phyloP scores from a whole-genome alignment of 2,797 vertebrate genomes.

The Spinibarbus caldwelli region DNA sequence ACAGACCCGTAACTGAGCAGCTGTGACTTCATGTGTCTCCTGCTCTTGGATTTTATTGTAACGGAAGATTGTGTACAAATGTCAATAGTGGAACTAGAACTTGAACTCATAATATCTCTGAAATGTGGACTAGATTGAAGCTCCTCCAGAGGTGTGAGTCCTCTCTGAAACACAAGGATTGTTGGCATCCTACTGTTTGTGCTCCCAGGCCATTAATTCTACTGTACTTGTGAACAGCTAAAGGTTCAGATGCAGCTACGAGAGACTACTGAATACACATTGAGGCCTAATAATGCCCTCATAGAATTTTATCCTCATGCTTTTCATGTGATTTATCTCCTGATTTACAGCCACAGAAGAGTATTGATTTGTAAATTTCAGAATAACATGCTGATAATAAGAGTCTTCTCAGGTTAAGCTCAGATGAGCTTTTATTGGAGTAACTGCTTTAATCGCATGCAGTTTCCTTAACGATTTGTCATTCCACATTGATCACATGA shows the following conservation, averaged over 20 bases:
- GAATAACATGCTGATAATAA: neutral
- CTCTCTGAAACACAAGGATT: conserved; percentile 6
- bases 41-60: neutral
- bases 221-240: neutral
- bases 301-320: neutral
- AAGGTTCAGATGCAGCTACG: neutral
- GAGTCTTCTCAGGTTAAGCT: neutral
- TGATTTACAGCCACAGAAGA: neutral
- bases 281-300: neutral
- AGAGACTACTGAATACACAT: conserved; percentile 5
- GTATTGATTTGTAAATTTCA: neutral
- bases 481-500: neutral
- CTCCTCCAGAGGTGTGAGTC: neutral
- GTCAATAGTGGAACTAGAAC: neutral
- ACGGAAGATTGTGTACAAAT: neutral
- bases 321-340: conserved; percentile 6
- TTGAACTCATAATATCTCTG: neutral
- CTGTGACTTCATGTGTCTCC: neutral
- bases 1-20: neutral
- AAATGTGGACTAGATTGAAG: too few relatives aligned
- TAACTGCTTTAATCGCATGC: neutral
- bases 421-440: neutral
- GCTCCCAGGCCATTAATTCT: neutral
- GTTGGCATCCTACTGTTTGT: neutral
- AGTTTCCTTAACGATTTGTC: neutral